These are phyloP conservation scores for Tethea ocularis DNA, from an alignment of 2,888 invertebrate species.

Conservation along the genomic window DNA sequence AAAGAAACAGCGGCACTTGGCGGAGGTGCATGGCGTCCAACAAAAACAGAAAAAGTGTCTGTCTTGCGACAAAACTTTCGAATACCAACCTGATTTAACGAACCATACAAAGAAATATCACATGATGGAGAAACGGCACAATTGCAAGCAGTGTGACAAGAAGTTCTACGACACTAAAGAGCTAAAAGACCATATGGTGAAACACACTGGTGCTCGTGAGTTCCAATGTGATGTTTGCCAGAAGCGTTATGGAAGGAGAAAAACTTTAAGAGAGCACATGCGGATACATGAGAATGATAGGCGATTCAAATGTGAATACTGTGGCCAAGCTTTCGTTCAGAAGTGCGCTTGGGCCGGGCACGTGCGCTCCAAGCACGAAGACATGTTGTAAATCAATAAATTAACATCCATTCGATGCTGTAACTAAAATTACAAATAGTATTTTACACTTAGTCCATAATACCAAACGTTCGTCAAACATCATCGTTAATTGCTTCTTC, in stretches of 20 bases:
- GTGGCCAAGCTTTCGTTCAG: too few relatives aligned
- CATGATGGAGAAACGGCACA: slow-evolving; percentile 57
- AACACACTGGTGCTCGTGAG: slow-evolving; percentile 44
- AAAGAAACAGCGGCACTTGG: slow-evolving; percentile 49
- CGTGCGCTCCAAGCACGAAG: too few relatives aligned
- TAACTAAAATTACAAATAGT: too few relatives aligned
- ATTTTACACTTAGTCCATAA: too few relatives aligned
- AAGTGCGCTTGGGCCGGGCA: too few relatives aligned
- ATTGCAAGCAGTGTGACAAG: slow-evolving; percentile 66
- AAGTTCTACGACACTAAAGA: slow-evolving; percentile 42
- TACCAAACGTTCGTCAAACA: too few relatives aligned
- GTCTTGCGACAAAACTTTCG: slow-evolving; percentile 49
- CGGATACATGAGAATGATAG: slow-evolving; percentile 43
- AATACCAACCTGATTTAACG: slow-evolving; percentile 33
- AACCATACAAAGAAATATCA: slow-evolving; percentile 59
- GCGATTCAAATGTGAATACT: slow-evolving; percentile 6
- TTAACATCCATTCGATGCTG: too few relatives aligned
- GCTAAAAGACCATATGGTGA: slow-evolving; percentile 50
- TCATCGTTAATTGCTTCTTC: too few relatives aligned
- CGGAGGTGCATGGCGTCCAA: slow-evolving; percentile 44
- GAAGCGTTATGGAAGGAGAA: slow-evolving; percentile 40
- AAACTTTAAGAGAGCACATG: slow-evolving; percentile 43
- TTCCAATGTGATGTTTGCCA: slow-evolving; percentile 57
- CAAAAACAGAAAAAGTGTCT: slow-evolving; percentile 41
- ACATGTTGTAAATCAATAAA: too few relatives aligned